Base-by-base conservation (phyloP, 2,113 vertebrate species). In the Arizona elegans region DNA sequence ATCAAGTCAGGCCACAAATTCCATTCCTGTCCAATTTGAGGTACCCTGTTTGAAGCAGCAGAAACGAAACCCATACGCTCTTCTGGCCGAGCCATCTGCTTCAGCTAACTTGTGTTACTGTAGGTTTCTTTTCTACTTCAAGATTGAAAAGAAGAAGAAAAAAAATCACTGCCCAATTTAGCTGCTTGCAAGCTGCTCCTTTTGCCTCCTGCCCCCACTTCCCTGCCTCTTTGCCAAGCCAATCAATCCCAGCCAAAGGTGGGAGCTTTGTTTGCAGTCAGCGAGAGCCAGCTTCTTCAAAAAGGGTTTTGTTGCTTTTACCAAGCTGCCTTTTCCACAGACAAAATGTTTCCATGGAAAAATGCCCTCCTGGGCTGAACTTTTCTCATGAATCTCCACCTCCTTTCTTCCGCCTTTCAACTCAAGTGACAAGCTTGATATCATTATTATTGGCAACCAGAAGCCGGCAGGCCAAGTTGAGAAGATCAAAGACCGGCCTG, bases 381-480 rank as follows among this genome's bases (percentile, higher is more conserved):
- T 90, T 54, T 90, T 93, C 38, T 94, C 94, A 95, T 89, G 90
- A 93, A 93, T 92, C 88, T 92, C 55, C 81, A 56, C 81, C 95
- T 95, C 90, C 94, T 92, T 56, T 91, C 93, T 96, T 96, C 95
- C 93, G 93, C 90, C 87, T 94, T 96, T 97, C 91, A 95, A 1
- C 93, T 94, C 93, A 92, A 87, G 94, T 95, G 96, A 96, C 96
- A 96, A 97, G 94, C 93, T 96, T 94, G 97, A 96, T 97, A 97
- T 97, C 96, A 96, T 97, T 96, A 97, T 96, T 96, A 97, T 96
- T 95, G 94, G 90, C 94, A 95, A 94, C 94, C 94, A 92, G 93
- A 94, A 94, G 88, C 94, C 93, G 85, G 86, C 0, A 1, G 93
- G 94, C 95, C 96, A 96, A 96, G 95, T 96, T 94, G 95, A 87